A percentile compares a stretch with the other conserved stretches of the same genome.
Conservation (phyloP, 1,140 invertebrate species). For the Kradibia gibbosae region DNA sequence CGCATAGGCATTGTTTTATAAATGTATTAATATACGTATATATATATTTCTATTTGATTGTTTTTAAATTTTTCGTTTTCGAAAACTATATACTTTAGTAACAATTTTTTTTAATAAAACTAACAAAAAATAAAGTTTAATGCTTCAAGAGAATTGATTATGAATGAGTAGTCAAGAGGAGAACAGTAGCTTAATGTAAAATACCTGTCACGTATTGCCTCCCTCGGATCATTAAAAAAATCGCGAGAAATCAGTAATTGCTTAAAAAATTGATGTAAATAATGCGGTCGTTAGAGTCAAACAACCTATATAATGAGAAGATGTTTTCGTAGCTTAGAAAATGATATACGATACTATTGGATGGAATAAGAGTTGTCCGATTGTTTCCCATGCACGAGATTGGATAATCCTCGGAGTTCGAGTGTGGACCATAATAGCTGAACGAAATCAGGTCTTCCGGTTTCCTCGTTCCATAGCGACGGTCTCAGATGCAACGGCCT, state of each 20-base stretch:
- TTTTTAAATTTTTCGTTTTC: too few relatives aligned
- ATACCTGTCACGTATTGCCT: too few relatives aligned
- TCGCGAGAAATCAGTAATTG: neutral
- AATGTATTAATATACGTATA: too few relatives aligned
- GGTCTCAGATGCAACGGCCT: conserved; percentile 35
- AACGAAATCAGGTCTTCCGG: conserved; percentile 3
- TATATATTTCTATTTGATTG: too few relatives aligned
- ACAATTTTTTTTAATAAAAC: too few relatives aligned
- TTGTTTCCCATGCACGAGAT: neutral
- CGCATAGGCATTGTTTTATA: neutral
- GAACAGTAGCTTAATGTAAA: neutral
- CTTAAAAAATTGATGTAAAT: neutral
- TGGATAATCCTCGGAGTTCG: neutral
- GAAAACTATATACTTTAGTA: too few relatives aligned
- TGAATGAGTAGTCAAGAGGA: too few relatives aligned
- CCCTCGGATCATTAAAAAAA: too few relatives aligned
- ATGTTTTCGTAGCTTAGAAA: neutral
- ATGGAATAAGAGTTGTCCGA: neutral
- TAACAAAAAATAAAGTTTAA: too few relatives aligned
- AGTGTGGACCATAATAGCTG: neutral
- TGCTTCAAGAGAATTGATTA: too few relatives aligned
- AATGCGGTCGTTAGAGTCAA: neutral
- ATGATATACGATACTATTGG: neutral
- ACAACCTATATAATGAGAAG: neutral
- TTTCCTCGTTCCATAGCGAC: conserved; percentile 43